Conservation (phyloP, 2,113 vertebrate genomes). For the Pungitius pungitius region DNA sequence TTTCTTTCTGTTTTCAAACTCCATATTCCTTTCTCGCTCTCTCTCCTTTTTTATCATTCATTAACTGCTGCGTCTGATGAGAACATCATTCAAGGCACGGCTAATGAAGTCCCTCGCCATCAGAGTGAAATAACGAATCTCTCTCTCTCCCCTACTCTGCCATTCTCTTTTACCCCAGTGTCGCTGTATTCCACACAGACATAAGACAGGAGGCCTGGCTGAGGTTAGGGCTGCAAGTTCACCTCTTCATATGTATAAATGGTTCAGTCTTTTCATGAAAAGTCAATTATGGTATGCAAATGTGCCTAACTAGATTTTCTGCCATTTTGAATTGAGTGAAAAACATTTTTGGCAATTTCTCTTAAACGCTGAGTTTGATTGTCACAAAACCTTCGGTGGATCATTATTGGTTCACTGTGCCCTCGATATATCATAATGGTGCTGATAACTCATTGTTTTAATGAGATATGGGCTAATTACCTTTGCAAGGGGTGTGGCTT, state of each 20-base stretch:
- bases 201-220: neutral
- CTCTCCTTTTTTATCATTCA: conserved; percentile 63
- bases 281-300: no score
- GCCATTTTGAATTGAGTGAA: no score
- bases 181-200: conserved; percentile 14
- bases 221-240: conserved; percentile 17
- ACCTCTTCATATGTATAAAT: neutral
- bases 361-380: no score
- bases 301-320: no score
- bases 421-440: no score
- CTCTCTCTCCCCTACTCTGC: conserved; percentile 20
- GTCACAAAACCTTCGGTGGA: no score
- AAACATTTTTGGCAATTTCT: no score
- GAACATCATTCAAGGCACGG: conserved; percentile 66
- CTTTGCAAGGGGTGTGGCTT: no score
- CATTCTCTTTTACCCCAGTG: neutral
- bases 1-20: conserved; percentile 39
- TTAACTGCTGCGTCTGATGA: conserved; percentile 67
- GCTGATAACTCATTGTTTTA: no score
- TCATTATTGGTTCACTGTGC: no score
- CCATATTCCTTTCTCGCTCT: conserved; percentile 30
- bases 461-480: no score
- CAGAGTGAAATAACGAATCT: conserved; percentile 67
- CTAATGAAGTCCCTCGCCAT: conserved; percentile 72
- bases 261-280: neutral